These are phyloP conservation scores for Aphidius gifuensis DNA, from an alignment of 1,140 invertebrate genomes.

Conservation along the genomic window DNA sequence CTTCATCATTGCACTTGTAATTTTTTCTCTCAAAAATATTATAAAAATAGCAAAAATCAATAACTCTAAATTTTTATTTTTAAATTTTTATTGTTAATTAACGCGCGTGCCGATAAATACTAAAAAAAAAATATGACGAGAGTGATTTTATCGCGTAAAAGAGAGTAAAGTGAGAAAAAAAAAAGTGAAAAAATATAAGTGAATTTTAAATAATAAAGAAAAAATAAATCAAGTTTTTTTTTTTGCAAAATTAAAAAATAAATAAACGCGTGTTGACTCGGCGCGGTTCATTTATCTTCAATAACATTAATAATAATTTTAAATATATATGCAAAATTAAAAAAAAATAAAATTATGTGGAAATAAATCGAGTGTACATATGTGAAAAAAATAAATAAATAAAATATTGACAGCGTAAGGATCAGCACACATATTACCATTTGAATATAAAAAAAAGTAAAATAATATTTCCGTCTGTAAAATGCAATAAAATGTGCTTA, in stretches of 20 bases:
- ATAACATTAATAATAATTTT: neutral
- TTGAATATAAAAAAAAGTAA: neutral
- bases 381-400: no score
- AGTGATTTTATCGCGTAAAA: constrained; percentile 21
- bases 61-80: neutral
- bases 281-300: no score
- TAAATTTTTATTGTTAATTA: neutral
- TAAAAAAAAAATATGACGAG: constrained; percentile 1
- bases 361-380: neutral
- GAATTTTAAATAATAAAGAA: neutral
- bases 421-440: no score
- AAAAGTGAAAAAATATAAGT: no score
- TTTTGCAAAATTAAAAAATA: neutral
- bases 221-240: constrained; percentile 6
- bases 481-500: no score
- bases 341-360: neutral
- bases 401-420: no score
- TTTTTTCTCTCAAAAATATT: neutral
- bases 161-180: constrained; percentile 17
- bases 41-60: neutral
- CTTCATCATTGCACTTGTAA: neutral
- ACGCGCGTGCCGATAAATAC: constrained; percentile 12
- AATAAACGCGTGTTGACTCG: constrained; percentile 5
- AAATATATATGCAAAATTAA: neutral
- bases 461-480: neutral